These are phyloP conservation scores for Caenorhabditis uteleia DNA, from an alignment of 2,888 invertebrate species.

Conservation along the genomic window DNA sequence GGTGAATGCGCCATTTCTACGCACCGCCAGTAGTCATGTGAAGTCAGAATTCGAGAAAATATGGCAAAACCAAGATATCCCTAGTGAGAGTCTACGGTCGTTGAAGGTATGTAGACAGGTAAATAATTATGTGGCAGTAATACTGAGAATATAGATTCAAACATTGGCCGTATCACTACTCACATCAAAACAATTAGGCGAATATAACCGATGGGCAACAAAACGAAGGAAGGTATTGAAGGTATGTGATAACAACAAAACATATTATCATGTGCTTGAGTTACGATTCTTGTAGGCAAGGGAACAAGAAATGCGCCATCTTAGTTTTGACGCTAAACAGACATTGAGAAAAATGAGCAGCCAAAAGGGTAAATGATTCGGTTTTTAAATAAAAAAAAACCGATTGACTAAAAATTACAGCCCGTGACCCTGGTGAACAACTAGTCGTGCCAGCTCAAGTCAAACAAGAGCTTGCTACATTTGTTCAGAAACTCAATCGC, in stretches of 20 bases:
- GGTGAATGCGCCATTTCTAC: constrained; percentile 57
- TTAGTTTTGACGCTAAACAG: constrained; percentile 45
- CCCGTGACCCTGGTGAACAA: constrained; percentile 17
- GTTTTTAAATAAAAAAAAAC: no score
- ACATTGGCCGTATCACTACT: constrained; percentile 65
- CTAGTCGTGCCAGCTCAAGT: constrained; percentile 24
- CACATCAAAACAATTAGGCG: constrained; percentile 51
- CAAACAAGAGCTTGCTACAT: constrained; percentile 37
- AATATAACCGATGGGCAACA: constrained; percentile 65
- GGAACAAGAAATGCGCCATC: constrained; percentile 49
- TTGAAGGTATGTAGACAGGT: constrained; percentile 47
- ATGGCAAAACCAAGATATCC: constrained; percentile 63
- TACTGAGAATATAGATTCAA: constrained; percentile 60
- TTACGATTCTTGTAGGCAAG: constrained; percentile 37
- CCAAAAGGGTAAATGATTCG: constrained; percentile 18
- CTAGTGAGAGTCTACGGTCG: constrained; percentile 57
- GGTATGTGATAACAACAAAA: no score
- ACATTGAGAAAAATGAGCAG: constrained; percentile 45
- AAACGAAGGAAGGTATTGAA: constrained; percentile 51
- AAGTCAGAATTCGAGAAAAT: constrained; percentile 54
- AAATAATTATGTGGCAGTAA: constrained; percentile 1
- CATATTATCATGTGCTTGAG: no score
- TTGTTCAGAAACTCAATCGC: constrained; percentile 41
- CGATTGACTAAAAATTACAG: no score
- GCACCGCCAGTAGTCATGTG: constrained; percentile 51